These are phyloP conservation scores for Portunus trituberculatus DNA, from an alignment of 1,140 invertebrate species.

Conservation along the genomic window DNA sequence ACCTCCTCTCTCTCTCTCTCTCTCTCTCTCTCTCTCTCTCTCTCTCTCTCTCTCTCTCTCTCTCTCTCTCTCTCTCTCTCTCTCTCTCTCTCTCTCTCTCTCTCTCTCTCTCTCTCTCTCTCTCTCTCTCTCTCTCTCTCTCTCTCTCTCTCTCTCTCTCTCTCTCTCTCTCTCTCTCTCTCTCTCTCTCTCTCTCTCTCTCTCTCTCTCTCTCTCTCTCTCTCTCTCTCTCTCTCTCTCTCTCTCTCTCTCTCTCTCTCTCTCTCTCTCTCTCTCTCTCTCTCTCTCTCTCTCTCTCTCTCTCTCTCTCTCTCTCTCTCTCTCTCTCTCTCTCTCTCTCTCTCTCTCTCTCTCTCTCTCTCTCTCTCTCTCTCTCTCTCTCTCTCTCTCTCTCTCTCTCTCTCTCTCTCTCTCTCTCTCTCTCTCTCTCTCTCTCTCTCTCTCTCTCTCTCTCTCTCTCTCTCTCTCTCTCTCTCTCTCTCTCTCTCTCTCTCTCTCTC, in stretches of 20 bases:
- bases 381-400: background rate
- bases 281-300: background rate
- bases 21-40: background rate
- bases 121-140: background rate
- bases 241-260: background rate
- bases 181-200: background rate
- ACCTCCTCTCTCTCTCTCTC: background rate
- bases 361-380: background rate
- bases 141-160: background rate
- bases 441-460: background rate
- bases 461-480: background rate
- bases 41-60: background rate
- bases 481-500: background rate
- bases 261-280: background rate
- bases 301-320: background rate
- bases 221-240: background rate
- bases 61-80: background rate
- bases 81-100: background rate
- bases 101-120: background rate
- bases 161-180: background rate
- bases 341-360: background rate
- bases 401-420: background rate
- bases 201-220: background rate
- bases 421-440: background rate
- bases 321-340: background rate